Evolutionary conservation across 2,113 vertebrate genomes (phyloP), one percentile per base, ranked within the genome.

Genomic region (Carollia perspicillata): DNA sequence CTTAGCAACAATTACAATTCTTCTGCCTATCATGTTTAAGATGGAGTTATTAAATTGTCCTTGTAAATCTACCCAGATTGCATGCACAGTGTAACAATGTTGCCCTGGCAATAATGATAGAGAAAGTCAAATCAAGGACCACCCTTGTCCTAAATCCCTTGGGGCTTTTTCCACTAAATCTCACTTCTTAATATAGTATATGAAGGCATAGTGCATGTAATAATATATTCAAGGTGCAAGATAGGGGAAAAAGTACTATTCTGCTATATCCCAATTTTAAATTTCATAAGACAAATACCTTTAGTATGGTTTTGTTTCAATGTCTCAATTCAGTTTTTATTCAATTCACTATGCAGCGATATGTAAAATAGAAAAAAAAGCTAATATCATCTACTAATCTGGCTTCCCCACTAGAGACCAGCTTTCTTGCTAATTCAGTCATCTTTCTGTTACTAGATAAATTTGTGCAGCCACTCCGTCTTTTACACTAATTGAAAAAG

Each of bases 401-500:
- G 16, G 40, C 18, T 85, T 58, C 8, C 23, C 71, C 87, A 66
- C 53, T 74, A 47, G 95, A 95, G 95, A 96, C 66, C 40, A 96
- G 40, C 55, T 72, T 96, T 95, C 88, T 88, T 81, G 84, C 71
- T 92, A 94, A 95, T 90, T 89, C 74, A 96, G 88, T 91, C 92
- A 89, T 96, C 89, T 84, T 93, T 63, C 37, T 84, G 49, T 91
- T 96, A 86, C 74, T 60, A 91, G 84, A 97, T 84, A 97, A 94
- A 97, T 97, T 92, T 86, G 58, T 91, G 44, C 35, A 96, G 86
- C 79, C 95, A 84, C 51, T 95, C 33, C 35, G 93, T 95, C 87
- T 97, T 95, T 95, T 90, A 95, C 10, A 0, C 55, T 97, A 97
- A 97, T 96, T 97, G 91, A 95, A 96, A 97, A 98, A 97, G 96